Percentiles rank a stretch among this genome's conserved stretches.
Conservation (phyloP, 2,888 invertebrate species). For the Tricholauxania praeusta region DNA sequence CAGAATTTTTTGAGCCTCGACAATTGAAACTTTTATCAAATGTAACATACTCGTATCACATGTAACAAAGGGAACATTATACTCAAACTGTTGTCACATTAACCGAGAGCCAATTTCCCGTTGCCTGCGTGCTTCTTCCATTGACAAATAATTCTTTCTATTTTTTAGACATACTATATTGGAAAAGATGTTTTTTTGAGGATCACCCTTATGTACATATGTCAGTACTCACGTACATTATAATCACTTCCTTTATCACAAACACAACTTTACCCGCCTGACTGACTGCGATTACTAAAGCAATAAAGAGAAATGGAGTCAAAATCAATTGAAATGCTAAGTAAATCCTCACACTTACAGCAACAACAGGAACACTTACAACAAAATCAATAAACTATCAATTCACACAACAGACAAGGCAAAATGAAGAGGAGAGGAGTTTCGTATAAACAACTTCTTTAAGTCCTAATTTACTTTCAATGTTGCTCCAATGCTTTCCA, state of each 20-base stretch:
- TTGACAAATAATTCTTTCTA: no score
- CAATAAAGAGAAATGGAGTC: constrained; percentile 54
- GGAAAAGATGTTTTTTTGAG: no score
- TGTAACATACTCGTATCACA: no score
- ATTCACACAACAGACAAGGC: neutral
- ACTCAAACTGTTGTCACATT: no score
- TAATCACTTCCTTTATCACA: neutral
- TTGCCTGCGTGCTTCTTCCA: no score
- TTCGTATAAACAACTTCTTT: constrained; percentile 13
- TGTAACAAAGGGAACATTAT: no score
- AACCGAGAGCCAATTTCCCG: no score
- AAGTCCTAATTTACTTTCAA: constrained; percentile 41
- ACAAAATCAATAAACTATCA: constrained; percentile 38
- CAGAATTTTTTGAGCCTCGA: no score
- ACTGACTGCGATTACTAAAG: constrained; percentile 49
- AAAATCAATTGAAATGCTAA: constrained; percentile 60
- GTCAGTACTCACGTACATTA: no score
- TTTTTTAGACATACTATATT: no score
- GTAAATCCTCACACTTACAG: constrained; percentile 53
- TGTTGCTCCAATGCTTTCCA: constrained; percentile 22
- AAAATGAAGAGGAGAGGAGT: constrained; percentile 50
- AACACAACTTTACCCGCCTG: constrained; percentile 40
- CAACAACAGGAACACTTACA: constrained; percentile 28
- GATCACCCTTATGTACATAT: no score
- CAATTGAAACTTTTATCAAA: no score